Percentiles rank a stretch among this genome's conserved stretches.
Evolutionary conservation across 2,113 vertebrate genomes (phyloP).

Genomic region (Glaucidium brasilianum): DNA sequence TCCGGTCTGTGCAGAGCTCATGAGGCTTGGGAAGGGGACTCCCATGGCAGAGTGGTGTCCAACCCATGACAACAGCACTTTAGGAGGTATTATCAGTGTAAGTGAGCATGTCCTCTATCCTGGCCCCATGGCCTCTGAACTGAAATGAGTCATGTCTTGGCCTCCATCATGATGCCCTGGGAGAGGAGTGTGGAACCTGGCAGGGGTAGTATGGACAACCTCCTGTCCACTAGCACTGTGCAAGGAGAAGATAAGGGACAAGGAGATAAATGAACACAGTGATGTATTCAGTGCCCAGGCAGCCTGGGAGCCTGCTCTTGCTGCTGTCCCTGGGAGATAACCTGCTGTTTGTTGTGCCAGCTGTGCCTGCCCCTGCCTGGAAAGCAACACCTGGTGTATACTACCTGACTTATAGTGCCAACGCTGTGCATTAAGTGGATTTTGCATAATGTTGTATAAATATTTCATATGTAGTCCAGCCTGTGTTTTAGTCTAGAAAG

Average conservation of each 20-base stretch:
- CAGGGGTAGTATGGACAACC: not conserved
- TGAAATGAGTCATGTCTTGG: rapidly evolving
- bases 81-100: rapidly evolving
- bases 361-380: not conserved
- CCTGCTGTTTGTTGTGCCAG: not conserved
- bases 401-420: not conserved
- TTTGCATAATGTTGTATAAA: not conserved
- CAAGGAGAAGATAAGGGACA: not conserved
- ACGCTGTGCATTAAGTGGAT: not conserved
- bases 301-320: not conserved
- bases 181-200: not conserved
- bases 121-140: no score
- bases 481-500: not conserved
- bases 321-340: not conserved
- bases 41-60: not conserved
- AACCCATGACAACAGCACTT: not conserved
- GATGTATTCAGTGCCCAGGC: not conserved
- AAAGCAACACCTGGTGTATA: not conserved
- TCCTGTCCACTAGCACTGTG: not conserved
- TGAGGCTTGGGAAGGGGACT: not conserved
- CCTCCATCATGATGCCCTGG: rapidly evolving
- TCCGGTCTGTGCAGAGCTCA: not conserved
- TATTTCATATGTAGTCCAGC: not conserved
- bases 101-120: not conserved
- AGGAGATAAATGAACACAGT: not conserved